Evolutionary conservation across 2,888 invertebrate species (phyloP), one percentile per base, ranked within the genome.

Genomic region (Eupithecia dodoneata): DNA sequence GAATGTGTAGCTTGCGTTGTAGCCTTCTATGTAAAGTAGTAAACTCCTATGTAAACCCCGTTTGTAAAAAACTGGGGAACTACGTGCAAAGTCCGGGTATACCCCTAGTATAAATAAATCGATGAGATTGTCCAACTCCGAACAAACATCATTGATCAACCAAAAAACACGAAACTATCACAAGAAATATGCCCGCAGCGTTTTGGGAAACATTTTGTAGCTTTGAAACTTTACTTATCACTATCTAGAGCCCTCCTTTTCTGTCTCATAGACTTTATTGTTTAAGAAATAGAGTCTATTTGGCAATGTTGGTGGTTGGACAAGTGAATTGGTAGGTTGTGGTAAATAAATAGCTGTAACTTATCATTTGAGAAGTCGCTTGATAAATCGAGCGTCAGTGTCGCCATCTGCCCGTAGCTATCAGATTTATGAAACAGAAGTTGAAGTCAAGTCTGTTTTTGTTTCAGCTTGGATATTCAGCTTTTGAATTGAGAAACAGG

Each of bases 301-400:
- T 71, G 74, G 18, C 42, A 30, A 13, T 42, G 13, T 42, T 30
- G 2, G n/a, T 69, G 2, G 10, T 49, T 73, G 66, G 9, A 52
- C 41, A 63, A 67, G n/a, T 72, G 71, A 65, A 47, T 42, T 55
- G 41, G 10, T 73, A 76, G 63, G 73, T 76, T 81, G 72, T 79
- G 78, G 81, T 80, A 83, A 87, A 87, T 87, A 87, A 87, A 87
- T 84, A 77, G 83, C 77, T 77, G 80, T 86, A 82, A 87, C 87
- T 87, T 87, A 86, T 87, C 86, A 87, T 87, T 81, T 81, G 76
- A 80, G 75, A 67, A 72, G 78, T 78, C 55, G 71, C 72, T 83
- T 84, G 83, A 86, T 86, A 86, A 87, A 87, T 86, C 83, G 75
- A 75, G 80, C 81, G 86, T 85, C 85, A 79, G 78, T 76, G 79